Conservation (phyloP, 2,113 vertebrate species). For the Channa maculata region DNA sequence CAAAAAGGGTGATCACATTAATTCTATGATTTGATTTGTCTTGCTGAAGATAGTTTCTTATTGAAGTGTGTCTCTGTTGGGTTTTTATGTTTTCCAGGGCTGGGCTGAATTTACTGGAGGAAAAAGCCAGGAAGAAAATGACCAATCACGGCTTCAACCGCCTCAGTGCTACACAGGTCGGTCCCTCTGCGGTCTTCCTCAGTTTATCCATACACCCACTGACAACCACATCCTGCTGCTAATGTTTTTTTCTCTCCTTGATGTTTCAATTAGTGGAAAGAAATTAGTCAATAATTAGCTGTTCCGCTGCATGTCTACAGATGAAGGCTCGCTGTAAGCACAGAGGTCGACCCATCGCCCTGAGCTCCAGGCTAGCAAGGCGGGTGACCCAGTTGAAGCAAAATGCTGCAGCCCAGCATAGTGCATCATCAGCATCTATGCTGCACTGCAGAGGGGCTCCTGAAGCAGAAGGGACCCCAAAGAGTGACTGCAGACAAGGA, state of each 20-base stretch:
- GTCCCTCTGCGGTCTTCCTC: conserved; percentile 20
- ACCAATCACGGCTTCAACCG: conserved; percentile 67
- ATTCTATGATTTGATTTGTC: conserved; percentile 35
- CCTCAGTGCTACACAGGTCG: conserved; percentile 70
- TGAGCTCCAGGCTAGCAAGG: conserved; percentile 84
- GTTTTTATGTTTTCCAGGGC: conserved; percentile 56
- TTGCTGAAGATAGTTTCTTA: conserved; percentile 38
- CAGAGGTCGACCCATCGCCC: conserved; percentile 74
- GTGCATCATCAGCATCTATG: conserved; percentile 72
- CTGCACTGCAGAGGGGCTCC: conserved; percentile 82
- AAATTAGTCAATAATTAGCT: conserved; percentile 53
- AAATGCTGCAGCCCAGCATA: conserved; percentile 86
- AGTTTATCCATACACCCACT: conserved; percentile 18
- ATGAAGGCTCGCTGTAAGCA: conserved; percentile 86
- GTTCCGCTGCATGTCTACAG: conserved; percentile 63
- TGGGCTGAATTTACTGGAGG: conserved; percentile 64
- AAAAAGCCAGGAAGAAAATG: conserved; percentile 67
- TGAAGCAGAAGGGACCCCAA: conserved; percentile 37
- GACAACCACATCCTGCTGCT: conserved; percentile 43
- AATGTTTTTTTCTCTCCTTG: conserved; percentile 21
- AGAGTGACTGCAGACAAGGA: conserved; percentile 65
- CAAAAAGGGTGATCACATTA: conserved; percentile 29
- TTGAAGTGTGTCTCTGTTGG: conserved; percentile 11
- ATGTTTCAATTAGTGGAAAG: conserved; percentile 60
- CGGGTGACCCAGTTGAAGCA: conserved; percentile 89